Conservation (phyloP, 2,888 invertebrate genomes). For the Branchipolynoe longqiensis region DNA sequence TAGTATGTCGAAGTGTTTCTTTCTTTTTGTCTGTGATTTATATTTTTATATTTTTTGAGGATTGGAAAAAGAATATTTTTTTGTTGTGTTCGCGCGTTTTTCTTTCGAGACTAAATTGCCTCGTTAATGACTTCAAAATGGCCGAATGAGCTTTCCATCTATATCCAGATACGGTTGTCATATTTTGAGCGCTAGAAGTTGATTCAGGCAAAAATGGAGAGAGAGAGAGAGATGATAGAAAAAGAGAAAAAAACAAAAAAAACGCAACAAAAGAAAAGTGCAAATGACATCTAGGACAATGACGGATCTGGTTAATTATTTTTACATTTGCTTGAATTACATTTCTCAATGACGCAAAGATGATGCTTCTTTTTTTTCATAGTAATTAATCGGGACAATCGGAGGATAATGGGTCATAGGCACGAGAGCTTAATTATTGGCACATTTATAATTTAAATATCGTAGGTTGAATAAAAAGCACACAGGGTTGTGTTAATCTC, state of each 20-base stretch:
- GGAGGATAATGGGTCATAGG: neutral
- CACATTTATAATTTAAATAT: constrained; percentile 42
- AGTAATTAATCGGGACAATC: neutral
- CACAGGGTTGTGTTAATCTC: neutral
- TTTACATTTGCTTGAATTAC: too few relatives aligned
- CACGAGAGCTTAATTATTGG: constrained; percentile 26
- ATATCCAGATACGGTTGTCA: neutral
- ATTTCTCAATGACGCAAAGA: too few relatives aligned
- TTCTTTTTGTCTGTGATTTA: too few relatives aligned
- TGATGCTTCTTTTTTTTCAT: too few relatives aligned
- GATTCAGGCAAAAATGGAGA: neutral
- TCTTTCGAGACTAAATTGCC: constrained; percentile 14
- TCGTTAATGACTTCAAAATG: constrained; percentile 16
- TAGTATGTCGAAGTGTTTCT: constrained; percentile 20
- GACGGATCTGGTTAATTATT: too few relatives aligned
- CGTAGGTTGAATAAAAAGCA: neutral
- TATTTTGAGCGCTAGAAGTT: neutral
- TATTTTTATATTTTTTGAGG: too few relatives aligned
- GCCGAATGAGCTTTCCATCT: constrained; percentile 4
- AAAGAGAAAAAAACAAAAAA: neutral
- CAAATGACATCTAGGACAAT: too few relatives aligned
- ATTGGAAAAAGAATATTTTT: too few relatives aligned
- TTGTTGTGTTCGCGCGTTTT: too few relatives aligned
- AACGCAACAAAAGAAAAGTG: neutral
- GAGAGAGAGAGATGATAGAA: neutral